Evolutionary conservation across 2,888 invertebrate species (phyloP).

Genomic region (Polia nebulosa): DNA sequence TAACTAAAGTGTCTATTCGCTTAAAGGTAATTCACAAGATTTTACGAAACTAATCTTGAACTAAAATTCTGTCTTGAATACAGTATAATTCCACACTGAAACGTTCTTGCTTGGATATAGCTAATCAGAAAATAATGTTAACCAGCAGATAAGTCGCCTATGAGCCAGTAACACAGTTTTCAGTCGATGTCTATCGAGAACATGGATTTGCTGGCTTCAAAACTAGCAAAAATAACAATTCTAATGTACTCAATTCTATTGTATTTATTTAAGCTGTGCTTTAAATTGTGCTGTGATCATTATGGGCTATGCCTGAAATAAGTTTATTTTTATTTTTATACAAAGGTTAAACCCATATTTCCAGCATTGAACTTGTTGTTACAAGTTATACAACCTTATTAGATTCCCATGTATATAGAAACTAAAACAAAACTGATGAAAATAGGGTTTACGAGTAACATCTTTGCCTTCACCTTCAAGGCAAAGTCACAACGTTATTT

Average conservation of each 20-base stretch:
- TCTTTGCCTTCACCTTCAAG: neutral
- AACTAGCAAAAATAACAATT: neutral
- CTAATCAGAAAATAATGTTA: slow-evolving; percentile 11
- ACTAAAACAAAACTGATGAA: neutral
- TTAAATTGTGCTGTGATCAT: too few species aligned
- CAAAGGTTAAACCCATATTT: too few species aligned
- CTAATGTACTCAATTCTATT: too few species aligned
- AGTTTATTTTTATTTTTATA: too few species aligned
- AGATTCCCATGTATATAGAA: neutral
- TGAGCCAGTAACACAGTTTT: slow-evolving; percentile 22
- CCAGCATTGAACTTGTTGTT: too few species aligned
- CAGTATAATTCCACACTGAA: neutral
- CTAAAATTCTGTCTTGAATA: neutral
- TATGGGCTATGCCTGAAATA: too few species aligned
- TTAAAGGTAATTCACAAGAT: neutral
- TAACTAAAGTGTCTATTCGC: neutral
- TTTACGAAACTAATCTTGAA: neutral
- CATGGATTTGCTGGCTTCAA: slow-evolving; percentile 18
- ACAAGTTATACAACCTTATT: too few species aligned
- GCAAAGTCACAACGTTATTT: neutral
- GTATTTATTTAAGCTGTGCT: too few species aligned
- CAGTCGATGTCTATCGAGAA: slow-evolving; percentile 1
- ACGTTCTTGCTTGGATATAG: neutral
- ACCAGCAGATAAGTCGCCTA: neutral
- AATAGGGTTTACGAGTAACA: neutral